These are phyloP conservation scores for Sarcophaga caerulescens DNA, from an alignment of 2,888 invertebrate genomes.

Conservation along the genomic window DNA sequence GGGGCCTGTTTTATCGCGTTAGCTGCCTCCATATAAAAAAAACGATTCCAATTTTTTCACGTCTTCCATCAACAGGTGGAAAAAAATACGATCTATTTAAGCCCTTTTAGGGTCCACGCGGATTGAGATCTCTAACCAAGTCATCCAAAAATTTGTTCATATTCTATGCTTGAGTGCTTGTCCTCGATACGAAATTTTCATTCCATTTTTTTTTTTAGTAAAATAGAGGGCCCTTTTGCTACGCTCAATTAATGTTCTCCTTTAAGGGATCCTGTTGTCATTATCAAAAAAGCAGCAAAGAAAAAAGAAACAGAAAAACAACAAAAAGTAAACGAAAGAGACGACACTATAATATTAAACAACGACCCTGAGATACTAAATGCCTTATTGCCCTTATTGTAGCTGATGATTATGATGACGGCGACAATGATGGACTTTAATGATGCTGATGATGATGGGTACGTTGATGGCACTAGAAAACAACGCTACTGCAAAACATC, in stretches of 20 bases:
- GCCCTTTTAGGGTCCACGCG: too few relatives aligned
- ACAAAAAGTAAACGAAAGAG: neutral
- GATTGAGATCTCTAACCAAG: too few relatives aligned
- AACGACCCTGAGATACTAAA: conserved; percentile 64
- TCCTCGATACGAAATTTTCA: too few relatives aligned
- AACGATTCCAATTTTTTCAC: too few relatives aligned
- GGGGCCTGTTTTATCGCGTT: too few relatives aligned
- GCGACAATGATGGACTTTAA: conserved; percentile 64
- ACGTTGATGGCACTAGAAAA: conserved; percentile 51
- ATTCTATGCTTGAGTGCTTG: too few relatives aligned
- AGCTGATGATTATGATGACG: conserved; percentile 58
- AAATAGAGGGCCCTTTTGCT: neutral
- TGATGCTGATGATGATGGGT: conserved; percentile 48
- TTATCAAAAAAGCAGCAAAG: conserved; percentile 53
- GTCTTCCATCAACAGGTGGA: neutral
- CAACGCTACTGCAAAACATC: conserved; percentile 13
- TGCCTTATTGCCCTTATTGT: conserved; percentile 63
- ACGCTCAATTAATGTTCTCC: neutral
- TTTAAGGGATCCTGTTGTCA: neutral
- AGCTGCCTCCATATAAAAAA: neutral
- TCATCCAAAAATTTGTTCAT: too few relatives aligned
- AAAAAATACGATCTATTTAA: too few relatives aligned
- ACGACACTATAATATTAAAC: conserved; percentile 53
- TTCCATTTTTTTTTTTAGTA: neutral
- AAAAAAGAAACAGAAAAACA: conserved; percentile 1